A percentile compares a stretch with the other conserved stretches of the same genome.
Evolutionary conservation across 1,140 invertebrate species (phyloP).

Genomic region (Euglossa dilemma): DNA sequence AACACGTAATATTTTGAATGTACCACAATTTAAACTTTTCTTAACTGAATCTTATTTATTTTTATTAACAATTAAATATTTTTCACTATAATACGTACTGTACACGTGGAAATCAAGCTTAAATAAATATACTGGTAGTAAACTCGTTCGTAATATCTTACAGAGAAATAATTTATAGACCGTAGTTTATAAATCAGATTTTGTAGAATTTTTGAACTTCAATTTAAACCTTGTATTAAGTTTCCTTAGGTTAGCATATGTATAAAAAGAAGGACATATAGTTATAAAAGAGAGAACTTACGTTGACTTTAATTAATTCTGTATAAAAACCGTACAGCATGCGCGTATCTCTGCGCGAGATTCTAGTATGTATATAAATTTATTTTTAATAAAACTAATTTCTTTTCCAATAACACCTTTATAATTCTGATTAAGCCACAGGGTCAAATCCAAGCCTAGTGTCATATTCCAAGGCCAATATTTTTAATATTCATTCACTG

Average conservation of each 20-base stretch:
- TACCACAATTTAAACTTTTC: neutral
- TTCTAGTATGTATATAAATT: conserved; percentile 67
- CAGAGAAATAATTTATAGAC: neutral
- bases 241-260: neutral
- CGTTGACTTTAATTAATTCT: conserved; percentile 18
- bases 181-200: neutral
- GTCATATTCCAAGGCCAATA: conserved; percentile 45
- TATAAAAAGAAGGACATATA: neutral
- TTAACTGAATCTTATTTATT: neutral
- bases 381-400: neutral
- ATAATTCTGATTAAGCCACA: neutral
- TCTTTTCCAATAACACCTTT: neutral
- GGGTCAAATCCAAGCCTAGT: neutral
- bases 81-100: neutral
- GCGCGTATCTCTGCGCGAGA: conserved; percentile 53
- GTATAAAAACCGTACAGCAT: conserved; percentile 32
- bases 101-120: conserved; percentile 30
- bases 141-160: neutral
- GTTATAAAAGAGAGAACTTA: neutral
- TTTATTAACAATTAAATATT: neutral
- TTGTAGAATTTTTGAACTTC: neutral
- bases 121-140: neutral
- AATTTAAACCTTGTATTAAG: neutral
- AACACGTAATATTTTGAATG: neutral
- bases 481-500: neutral